Evolutionary conservation across 2,797 vertebrate genomes (phyloP).

Genomic region (Pangasius sanitwongsei): DNA sequence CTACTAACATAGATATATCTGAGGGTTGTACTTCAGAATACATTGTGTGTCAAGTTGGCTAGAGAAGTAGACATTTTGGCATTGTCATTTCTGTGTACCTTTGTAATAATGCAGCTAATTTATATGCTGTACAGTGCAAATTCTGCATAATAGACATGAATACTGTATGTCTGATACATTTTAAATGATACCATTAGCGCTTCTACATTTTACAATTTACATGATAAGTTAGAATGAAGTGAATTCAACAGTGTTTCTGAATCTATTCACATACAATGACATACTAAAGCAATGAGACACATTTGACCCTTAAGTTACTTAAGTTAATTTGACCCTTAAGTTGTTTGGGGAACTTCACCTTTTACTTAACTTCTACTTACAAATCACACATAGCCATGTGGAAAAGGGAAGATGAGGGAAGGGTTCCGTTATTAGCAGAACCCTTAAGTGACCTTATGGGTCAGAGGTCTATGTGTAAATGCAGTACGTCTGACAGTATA

Average conservation of each 20-base stretch:
- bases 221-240: not conserved
- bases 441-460: not conserved
- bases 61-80: not conserved
- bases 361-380: not conserved
- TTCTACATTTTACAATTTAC: not conserved
- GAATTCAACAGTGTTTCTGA: not conserved
- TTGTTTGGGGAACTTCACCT: not conserved
- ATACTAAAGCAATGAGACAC: not conserved
- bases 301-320: not conserved
- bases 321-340: too few relatives aligned
- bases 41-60: slow-evolving; percentile 51
- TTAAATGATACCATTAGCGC: not conserved
- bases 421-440: not conserved
- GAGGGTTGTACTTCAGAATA: not conserved
- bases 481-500: not conserved
- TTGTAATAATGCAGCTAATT: not conserved
- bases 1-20: not conserved
- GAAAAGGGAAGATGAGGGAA: not conserved
- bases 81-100: not conserved
- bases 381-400: not conserved
- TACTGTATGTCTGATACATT: not conserved
- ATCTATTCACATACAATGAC: not conserved
- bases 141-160: not conserved
- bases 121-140: not conserved
- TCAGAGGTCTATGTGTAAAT: not conserved